phyloP scores from a whole-genome alignment of 2,797 vertebrate genomes.

The Tauraco hartlaubi region DNA sequence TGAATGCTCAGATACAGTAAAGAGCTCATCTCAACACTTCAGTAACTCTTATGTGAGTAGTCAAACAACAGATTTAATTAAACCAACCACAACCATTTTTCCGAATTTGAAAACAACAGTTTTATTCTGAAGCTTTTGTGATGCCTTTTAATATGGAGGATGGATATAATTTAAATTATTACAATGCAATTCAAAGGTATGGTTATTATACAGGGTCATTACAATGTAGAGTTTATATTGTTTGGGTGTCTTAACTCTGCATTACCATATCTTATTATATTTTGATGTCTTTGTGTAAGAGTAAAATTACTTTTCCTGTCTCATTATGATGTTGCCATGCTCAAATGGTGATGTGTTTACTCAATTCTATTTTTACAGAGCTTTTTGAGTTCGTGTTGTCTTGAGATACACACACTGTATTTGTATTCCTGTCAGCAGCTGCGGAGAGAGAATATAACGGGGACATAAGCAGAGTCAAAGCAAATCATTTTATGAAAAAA shows the following conservation, averaged over 20 bases:
- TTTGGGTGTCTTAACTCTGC: neutral
- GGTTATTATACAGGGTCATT: neutral
- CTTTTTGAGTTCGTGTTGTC: neutral
- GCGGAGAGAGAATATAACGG: neutral
- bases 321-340: neutral
- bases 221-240: neutral
- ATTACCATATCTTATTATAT: neutral
- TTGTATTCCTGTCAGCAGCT: neutral
- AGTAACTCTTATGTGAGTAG: neutral
- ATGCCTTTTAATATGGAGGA: neutral
- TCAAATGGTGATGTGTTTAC: neutral
- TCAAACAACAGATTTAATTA: neutral
- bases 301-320: neutral
- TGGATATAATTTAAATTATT: neutral
- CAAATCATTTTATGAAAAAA: neutral
- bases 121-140: neutral
- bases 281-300: neutral
- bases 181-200: neutral
- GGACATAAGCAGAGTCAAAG: conserved; percentile 4
- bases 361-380: neutral
- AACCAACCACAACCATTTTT: neutral
- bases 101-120: neutral
- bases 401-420: neutral
- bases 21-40: neutral
- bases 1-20: neutral